Evolutionary conservation across 2,888 invertebrate species (phyloP).

Genomic region (Hofmannophila pseudospretella): DNA sequence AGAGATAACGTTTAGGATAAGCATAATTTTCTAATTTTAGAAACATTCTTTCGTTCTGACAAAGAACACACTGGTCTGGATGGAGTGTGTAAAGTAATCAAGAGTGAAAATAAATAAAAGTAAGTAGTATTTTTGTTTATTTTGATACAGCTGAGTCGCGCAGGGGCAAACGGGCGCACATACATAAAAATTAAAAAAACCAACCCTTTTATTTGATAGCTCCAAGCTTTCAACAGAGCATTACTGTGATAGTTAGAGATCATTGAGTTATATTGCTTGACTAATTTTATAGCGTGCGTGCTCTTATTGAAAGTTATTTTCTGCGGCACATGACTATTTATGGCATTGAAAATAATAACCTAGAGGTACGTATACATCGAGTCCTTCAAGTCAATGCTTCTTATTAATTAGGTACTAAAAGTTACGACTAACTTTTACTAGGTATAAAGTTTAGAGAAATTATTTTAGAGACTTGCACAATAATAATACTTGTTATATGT

Average conservation of each 20-base stretch:
- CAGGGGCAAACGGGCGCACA: slow-evolving; percentile 4
- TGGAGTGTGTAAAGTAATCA: slow-evolving; percentile 2
- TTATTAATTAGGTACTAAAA: background rate
- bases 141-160: slow-evolving; percentile 10
- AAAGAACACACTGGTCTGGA: slow-evolving; percentile 4
- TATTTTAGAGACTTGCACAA: too few species aligned
- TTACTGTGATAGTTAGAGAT: slow-evolving; percentile 20
- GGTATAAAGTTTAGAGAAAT: too few species aligned
- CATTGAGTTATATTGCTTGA: slow-evolving; percentile 15
- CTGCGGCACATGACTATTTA: background rate
- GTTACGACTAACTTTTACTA: too few species aligned
- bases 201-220: slow-evolving; percentile 29
- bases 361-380: background rate
- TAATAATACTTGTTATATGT: too few species aligned
- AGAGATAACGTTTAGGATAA: slow-evolving; percentile 1
- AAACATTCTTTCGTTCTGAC: slow-evolving; percentile 8
- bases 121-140: slow-evolving; percentile 11
- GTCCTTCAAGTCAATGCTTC: background rate
- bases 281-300: slow-evolving; percentile 5
- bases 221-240: slow-evolving; percentile 17
- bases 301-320: background rate
- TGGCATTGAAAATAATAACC: too few species aligned
- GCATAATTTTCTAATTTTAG: slow-evolving; percentile 12
- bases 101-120: slow-evolving; percentile 11
- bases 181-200: slow-evolving; percentile 27